Conservation (phyloP, 1,140 invertebrate species). For the Lordiphosa clarofinis region DNA sequence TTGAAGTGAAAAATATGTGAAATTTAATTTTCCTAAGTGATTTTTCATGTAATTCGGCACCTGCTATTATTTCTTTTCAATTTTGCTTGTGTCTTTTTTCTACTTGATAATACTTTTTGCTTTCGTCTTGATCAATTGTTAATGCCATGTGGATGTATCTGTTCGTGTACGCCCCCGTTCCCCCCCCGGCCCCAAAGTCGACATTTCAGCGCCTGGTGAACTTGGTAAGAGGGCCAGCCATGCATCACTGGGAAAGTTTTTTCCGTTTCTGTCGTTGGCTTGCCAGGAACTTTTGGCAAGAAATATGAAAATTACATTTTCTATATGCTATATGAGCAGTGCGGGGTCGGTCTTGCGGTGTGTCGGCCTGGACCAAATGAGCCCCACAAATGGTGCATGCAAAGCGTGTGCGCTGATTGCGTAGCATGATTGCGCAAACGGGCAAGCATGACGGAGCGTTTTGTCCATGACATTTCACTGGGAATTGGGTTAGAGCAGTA, state of each 20-base stretch:
- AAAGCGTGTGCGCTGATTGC: slow-evolving; percentile 52
- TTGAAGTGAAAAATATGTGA: slow-evolving; percentile 78
- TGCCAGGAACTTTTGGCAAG: slow-evolving; percentile 51
- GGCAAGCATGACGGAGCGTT: slow-evolving; percentile 46
- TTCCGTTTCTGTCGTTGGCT: slow-evolving; percentile 48
- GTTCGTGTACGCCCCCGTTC: slow-evolving; percentile 9
- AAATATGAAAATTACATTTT: slow-evolving; percentile 59
- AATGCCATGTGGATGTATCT: slow-evolving; percentile 68
- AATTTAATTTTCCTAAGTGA: slow-evolving; percentile 78
- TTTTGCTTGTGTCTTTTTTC: slow-evolving; percentile 30
- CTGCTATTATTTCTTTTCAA: slow-evolving; percentile 77
- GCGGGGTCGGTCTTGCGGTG: not conserved
- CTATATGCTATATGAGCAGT: slow-evolving; percentile 26
- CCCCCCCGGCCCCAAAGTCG: slow-evolving; percentile 11
- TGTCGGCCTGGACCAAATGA: slow-evolving; percentile 33
- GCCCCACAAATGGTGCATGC: slow-evolving; percentile 51
- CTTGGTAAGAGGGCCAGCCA: slow-evolving; percentile 57
- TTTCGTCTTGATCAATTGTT: slow-evolving; percentile 68
- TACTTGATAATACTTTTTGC: slow-evolving; percentile 59
- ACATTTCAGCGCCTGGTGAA: slow-evolving; percentile 66
- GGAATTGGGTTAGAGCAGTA: slow-evolving; percentile 50
- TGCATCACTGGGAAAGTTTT: slow-evolving; percentile 63
- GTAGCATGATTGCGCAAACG: slow-evolving; percentile 59
- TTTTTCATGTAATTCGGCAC: slow-evolving; percentile 78
- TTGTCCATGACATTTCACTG: slow-evolving; percentile 53